Evolutionary conservation across 2,113 vertebrate genomes (phyloP).

Genomic region (Tonatia bakeri): DNA sequence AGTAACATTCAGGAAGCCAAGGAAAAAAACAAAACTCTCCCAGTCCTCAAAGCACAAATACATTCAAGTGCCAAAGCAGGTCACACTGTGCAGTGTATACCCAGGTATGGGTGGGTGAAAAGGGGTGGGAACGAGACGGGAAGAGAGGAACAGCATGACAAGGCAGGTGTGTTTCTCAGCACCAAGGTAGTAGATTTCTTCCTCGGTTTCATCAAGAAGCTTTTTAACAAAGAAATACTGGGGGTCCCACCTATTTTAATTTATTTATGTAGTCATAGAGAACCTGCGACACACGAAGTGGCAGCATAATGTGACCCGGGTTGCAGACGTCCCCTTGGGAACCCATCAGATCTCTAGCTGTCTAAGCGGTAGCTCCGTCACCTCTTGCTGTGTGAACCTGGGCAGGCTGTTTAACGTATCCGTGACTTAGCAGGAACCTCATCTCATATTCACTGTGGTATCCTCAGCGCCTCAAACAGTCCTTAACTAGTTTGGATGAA

Average conservation of each 20-base stretch:
- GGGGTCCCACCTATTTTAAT: background rate
- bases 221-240: background rate
- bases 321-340: background rate
- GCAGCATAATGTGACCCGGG: background rate
- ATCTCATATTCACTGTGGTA: background rate
- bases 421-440: background rate
- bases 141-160: background rate
- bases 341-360: background rate
- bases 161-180: background rate
- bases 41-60: conserved; percentile 51
- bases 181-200: background rate
- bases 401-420: background rate
- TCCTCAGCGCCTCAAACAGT: background rate
- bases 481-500: background rate
- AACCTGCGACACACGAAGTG: background rate
- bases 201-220: background rate
- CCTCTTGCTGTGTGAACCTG: background rate
- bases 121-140: background rate
- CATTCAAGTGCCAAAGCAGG: conserved; percentile 14
- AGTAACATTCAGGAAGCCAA: conserved; percentile 40
- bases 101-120: background rate
- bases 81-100: background rate
- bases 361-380: background rate
- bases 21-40: conserved; percentile 47
- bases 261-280: background rate